Evolutionary conservation across 2,797 vertebrate species (phyloP).

Genomic region (Heterohyrax brucei): DNA sequence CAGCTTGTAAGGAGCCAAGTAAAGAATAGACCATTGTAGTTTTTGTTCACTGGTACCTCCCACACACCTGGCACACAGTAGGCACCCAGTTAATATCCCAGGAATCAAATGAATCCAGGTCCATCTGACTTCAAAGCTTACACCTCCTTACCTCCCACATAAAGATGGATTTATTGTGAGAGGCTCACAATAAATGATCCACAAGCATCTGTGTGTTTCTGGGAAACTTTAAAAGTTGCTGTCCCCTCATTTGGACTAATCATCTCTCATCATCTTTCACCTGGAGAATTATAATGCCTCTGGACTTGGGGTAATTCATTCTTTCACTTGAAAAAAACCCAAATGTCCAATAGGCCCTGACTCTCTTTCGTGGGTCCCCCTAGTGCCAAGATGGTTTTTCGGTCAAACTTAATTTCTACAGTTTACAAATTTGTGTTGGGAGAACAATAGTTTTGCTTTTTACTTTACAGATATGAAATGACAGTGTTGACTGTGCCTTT

Average conservation of each 20-base stretch:
- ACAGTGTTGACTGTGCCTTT: background rate
- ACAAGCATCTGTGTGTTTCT: background rate
- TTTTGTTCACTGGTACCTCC: constrained; percentile 31
- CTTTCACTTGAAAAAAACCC: constrained; percentile 31
- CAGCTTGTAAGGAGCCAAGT: background rate
- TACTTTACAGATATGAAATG: constrained; percentile 20
- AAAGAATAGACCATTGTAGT: background rate
- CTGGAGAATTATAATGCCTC: background rate
- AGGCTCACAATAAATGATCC: constrained; percentile 58
- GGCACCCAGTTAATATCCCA: background rate
- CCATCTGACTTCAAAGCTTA: constrained; percentile 66
- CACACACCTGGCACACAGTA: background rate
- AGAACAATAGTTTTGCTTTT: background rate
- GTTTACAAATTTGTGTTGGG: background rate
- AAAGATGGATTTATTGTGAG: constrained; percentile 59
- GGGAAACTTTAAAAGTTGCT: constrained; percentile 40
- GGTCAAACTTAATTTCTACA: background rate
- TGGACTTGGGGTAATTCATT: background rate
- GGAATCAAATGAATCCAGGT: constrained; percentile 39
- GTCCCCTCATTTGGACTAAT: background rate
- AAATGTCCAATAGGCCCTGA: background rate
- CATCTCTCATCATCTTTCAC: background rate
- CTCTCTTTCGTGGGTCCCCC: constrained; percentile 5
- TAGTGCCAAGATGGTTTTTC: background rate
- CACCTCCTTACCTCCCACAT: constrained; percentile 59